Conservation (phyloP, 2,113 vertebrate genomes). For the Balaeniceps rex region DNA sequence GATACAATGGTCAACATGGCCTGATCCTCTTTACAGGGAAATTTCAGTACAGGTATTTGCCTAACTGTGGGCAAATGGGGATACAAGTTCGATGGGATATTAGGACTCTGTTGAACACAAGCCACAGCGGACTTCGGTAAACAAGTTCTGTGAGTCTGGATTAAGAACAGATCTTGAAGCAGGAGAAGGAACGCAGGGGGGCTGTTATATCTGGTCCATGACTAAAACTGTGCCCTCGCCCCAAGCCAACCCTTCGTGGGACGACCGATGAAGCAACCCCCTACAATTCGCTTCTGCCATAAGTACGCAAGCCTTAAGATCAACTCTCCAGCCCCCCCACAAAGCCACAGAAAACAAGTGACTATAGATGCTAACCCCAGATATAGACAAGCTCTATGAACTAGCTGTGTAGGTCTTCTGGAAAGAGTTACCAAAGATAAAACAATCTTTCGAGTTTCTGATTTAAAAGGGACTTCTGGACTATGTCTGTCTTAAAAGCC, state of each 20-base stretch:
- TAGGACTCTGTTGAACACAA: background rate
- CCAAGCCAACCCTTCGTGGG: background rate
- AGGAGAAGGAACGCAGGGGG: background rate
- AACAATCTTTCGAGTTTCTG: constrained; percentile 21
- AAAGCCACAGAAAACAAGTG: background rate
- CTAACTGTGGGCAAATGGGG: background rate
- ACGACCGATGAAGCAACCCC: background rate
- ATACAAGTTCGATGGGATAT: rapidly evolving
- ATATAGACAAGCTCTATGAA: background rate
- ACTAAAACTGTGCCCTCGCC: background rate
- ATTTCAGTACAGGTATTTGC: background rate
- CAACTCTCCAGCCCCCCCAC: background rate
- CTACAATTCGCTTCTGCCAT: background rate
- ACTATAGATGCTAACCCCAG: background rate
- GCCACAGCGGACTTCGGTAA: background rate
- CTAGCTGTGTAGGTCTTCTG: background rate
- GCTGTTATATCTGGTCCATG: background rate
- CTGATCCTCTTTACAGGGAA: background rate
- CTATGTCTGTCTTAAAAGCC: constrained; percentile 2
- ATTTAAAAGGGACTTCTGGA: constrained; percentile 43
- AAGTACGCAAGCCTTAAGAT: background rate
- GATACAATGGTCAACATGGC: rapidly evolving
- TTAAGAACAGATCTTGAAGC: background rate
- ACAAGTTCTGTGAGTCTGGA: background rate
- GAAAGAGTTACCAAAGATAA: constrained; percentile 48